Percentiles rank a stretch among this genome's conserved stretches.
Conservation (phyloP, 2,888 invertebrate species). For the Cerastoderma edule region DNA sequence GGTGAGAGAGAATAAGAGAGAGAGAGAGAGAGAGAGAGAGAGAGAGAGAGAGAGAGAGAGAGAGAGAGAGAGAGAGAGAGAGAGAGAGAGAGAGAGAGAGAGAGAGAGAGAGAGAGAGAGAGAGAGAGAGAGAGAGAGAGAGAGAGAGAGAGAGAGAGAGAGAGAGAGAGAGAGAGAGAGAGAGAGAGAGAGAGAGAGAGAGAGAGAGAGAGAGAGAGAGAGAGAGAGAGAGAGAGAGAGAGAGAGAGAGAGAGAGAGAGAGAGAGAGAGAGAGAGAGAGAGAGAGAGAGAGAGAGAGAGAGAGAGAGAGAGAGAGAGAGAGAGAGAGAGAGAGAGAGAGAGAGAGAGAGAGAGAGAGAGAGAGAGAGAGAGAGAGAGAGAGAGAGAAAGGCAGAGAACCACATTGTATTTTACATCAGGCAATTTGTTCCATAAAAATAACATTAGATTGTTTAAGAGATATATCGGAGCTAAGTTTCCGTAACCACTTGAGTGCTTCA, state of each 20-base stretch:
- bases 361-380: constrained; percentile 27
- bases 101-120: constrained; percentile 25
- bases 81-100: constrained; percentile 20
- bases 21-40: constrained; percentile 16
- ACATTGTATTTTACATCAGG: no score
- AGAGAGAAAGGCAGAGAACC: constrained; percentile 8
- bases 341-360: constrained; percentile 27
- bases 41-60: constrained; percentile 20
- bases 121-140: constrained; percentile 25
- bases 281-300: constrained; percentile 10
- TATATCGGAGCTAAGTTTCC: no score
- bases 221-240: not conserved
- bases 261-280: constrained; percentile 1
- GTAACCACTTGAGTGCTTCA: no score
- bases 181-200: constrained; percentile 9
- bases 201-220: not conserved
- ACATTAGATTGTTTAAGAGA: no score
- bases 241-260: not conserved
- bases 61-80: not conserved
- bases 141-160: constrained; percentile 21
- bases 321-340: constrained; percentile 11
- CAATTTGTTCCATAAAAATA: no score
- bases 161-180: constrained; percentile 30
- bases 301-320: constrained; percentile 12
- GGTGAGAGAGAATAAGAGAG: constrained; percentile 12